Percentiles rank a stretch among this genome's conserved stretches.
These are phyloP conservation scores for Drosophila aldrichi DNA, from an alignment of 2,888 invertebrate genomes.

Conservation along the genomic window DNA sequence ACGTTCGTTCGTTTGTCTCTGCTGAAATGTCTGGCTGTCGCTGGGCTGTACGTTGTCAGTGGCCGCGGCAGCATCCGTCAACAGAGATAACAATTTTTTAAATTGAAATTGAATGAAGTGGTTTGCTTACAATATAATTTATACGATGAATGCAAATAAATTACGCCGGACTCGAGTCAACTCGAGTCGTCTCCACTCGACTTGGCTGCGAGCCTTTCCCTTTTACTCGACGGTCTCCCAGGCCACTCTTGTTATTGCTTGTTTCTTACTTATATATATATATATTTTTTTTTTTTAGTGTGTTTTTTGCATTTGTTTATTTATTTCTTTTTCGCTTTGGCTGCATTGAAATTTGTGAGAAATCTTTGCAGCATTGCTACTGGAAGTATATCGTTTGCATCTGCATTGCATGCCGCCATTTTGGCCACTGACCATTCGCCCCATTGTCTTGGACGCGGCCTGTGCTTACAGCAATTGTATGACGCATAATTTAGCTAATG, in stretches of 20 bases:
- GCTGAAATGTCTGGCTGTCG: constrained; percentile 70
- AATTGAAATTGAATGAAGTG: constrained; percentile 85
- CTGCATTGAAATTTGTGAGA: constrained; percentile 79
- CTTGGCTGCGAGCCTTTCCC: constrained; percentile 58
- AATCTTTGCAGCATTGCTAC: constrained; percentile 68
- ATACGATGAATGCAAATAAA: constrained; percentile 84
- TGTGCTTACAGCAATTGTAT: constrained; percentile 67
- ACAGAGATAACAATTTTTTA: constrained; percentile 84
- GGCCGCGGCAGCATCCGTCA: constrained; percentile 83
- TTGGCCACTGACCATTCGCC: constrained; percentile 60
- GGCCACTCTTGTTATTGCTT: constrained; percentile 46
- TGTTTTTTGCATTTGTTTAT: constrained; percentile 21
- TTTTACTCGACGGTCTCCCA: constrained; percentile 60
- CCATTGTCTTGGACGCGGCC: constrained; percentile 56
- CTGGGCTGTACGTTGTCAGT: constrained; percentile 77
- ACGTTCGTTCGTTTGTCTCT: constrained; percentile 46
- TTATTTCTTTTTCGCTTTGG: constrained; percentile 22
- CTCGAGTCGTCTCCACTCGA: constrained; percentile 41
- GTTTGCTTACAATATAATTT: constrained; percentile 86
- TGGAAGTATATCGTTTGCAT: constrained; percentile 74
- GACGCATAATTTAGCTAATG: constrained; percentile 78
- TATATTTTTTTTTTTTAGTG: constrained; percentile 16
- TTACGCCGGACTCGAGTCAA: constrained; percentile 73
- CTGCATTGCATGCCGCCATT: constrained; percentile 75
- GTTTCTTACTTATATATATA: constrained; percentile 31